Evolutionary conservation across 2,888 invertebrate species (phyloP).

Genomic region (Sphaerophoria taeniata): DNA sequence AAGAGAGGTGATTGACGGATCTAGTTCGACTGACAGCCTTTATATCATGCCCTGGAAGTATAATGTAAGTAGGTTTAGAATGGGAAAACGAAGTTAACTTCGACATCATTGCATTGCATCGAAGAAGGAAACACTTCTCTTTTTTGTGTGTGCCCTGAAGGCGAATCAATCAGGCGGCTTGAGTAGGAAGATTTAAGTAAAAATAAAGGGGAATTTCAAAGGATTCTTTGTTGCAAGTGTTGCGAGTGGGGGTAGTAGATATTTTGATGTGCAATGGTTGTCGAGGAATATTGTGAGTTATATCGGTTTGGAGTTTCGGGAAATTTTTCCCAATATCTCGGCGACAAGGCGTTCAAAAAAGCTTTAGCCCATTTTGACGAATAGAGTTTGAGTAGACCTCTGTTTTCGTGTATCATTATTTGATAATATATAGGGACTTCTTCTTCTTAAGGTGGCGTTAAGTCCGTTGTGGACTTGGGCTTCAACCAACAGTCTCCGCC

Average conservation of each 20-base stretch:
- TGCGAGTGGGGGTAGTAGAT: neutral
- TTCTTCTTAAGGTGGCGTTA: too few relatives aligned
- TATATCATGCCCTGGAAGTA: slow-evolving; percentile 26
- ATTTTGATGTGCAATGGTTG: too few relatives aligned
- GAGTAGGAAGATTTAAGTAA: neutral
- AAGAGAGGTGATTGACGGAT: slow-evolving; percentile 45
- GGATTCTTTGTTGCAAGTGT: slow-evolving; percentile 28
- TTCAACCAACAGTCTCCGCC: too few relatives aligned
- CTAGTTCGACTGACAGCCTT: slow-evolving; percentile 10
- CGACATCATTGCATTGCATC: neutral
- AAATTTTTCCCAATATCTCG: too few relatives aligned
- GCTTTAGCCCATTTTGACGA: too few relatives aligned
- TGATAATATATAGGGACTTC: too few relatives aligned
- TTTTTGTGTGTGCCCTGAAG: slow-evolving; percentile 24
- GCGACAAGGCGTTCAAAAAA: too few relatives aligned
- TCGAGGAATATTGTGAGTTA: neutral
- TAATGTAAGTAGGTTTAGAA: slow-evolving; percentile 11
- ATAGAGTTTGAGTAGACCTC: too few relatives aligned
- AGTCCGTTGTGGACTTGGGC: too few relatives aligned
- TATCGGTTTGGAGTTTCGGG: neutral
- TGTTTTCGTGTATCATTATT: too few relatives aligned
- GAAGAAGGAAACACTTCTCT: neutral
- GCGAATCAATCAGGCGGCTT: slow-evolving; percentile 48
- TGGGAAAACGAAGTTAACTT: slow-evolving; percentile 11
- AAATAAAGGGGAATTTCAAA: slow-evolving; percentile 29